A percentile compares a stretch with the other conserved stretches of the same genome.
Conservation (phyloP, 30 jellyfish, hydroid and myxozoan species). For the Hydractinia echinata region DNA sequence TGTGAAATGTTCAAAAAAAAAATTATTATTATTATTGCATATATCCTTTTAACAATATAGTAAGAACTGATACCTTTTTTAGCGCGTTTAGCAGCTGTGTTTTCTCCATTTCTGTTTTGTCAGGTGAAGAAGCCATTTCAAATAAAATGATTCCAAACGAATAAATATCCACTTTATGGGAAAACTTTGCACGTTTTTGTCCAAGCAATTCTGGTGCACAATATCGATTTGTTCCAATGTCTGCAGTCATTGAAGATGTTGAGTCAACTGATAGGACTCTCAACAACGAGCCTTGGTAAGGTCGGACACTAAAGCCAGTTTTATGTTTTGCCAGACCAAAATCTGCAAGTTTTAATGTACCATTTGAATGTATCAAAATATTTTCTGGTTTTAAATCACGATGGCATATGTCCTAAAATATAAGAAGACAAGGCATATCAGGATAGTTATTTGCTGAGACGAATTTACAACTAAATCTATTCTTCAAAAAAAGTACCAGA, state of each 20-base stretch:
- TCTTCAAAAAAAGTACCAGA: no score
- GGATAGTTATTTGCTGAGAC: no score
- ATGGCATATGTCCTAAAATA: slow-evolving; percentile 1
- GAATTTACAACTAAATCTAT: no score
- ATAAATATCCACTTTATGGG: slow-evolving; percentile 1
- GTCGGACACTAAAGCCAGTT: not conserved
- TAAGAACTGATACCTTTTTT: not conserved
- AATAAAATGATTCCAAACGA: slow-evolving; percentile 6
- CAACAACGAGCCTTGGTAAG: not conserved
- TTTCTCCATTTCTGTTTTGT: not conserved
- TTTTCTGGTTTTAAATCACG: slow-evolving; percentile 22
- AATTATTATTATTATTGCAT: no score
- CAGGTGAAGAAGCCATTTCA: not conserved
- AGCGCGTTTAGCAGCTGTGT: not conserved
- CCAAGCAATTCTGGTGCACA: slow-evolving; percentile 19
- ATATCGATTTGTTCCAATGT: slow-evolving; percentile 14
- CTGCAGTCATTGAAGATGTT: slow-evolving; percentile 5
- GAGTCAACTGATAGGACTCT: not conserved
- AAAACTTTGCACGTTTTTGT: not conserved
- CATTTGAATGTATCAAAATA: not conserved
- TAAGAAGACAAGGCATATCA: not conserved
- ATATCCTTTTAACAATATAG: not conserved
- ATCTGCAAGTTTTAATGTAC: slow-evolving; percentile 17
- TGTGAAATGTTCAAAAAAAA: no score
- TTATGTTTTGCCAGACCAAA: slow-evolving; percentile 16